phyloP scores from a whole-genome alignment of 2,113 vertebrate genomes.

The Capricornis sumatraensis region DNA sequence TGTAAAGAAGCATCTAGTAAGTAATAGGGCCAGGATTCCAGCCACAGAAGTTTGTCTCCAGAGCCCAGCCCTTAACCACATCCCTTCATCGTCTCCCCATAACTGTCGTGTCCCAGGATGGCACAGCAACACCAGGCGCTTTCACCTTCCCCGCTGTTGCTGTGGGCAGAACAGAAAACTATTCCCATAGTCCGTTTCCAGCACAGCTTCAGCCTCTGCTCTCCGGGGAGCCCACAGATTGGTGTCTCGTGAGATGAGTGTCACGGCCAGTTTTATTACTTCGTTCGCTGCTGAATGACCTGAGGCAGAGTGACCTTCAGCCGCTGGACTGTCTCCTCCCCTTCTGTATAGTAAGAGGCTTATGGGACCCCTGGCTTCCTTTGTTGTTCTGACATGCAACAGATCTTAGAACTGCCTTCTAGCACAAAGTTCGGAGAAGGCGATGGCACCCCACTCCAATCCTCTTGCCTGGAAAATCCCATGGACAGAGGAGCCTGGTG shows the following conservation, averaged over 20 bases:
- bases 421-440: background rate
- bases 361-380: background rate
- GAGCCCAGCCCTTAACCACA: background rate
- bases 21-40: background rate
- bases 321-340: background rate
- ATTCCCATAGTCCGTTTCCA: background rate
- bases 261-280: background rate
- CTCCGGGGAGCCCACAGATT: background rate
- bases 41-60: background rate
- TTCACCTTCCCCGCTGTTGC: background rate
- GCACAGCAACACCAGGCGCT: background rate
- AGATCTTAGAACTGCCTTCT: background rate
- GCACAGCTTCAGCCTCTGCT: background rate
- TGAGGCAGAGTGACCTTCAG: background rate
- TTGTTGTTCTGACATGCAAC: background rate
- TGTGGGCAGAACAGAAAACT: background rate
- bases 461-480: too few relatives aligned
- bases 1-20: background rate
- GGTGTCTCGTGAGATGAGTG: background rate
- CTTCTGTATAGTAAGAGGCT: background rate
- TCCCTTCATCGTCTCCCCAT: background rate
- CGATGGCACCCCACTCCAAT: too few relatives aligned
- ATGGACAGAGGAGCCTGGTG: too few relatives aligned
- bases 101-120: background rate
- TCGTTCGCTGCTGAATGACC: background rate